These are phyloP conservation scores for Hyperoplus lanceolatus DNA, from an alignment of 2,797 vertebrate genomes.

Conservation along the genomic window DNA sequence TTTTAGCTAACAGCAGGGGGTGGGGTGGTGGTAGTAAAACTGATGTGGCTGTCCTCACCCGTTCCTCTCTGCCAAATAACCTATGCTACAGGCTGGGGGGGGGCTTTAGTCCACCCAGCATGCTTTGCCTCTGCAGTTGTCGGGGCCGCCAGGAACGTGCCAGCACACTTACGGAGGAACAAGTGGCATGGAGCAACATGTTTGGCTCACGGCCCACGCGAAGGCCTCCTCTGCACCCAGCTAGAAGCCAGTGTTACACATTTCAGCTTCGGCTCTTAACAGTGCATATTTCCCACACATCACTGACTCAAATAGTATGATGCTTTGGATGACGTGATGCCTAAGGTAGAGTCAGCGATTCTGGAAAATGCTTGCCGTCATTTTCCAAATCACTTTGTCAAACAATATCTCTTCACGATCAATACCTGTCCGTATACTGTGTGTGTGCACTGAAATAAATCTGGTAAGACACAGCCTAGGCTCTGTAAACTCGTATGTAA, in stretches of 20 bases:
- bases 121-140: conserved; percentile 57
- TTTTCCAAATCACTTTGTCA: no score
- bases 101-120: conserved; percentile 57
- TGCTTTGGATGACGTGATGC: not conserved
- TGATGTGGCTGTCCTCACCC: conserved; percentile 62
- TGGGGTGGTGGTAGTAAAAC: conserved; percentile 62
- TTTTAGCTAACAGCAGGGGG: conserved; percentile 70
- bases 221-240: conserved; percentile 11
- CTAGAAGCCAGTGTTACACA: not conserved
- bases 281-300: not conserved
- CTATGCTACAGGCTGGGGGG: conserved; percentile 37
- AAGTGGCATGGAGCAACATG: conserved; percentile 48
- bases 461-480: no score
- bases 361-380: no score
- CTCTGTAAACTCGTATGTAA: no score
- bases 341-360: no score
- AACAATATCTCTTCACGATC: no score
- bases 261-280: not conserved
- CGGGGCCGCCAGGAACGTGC: conserved; percentile 68
- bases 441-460: no score
- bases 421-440: no score
- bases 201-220: conserved; percentile 28
- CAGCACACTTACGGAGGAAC: conserved; percentile 46
- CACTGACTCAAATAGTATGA: not conserved
- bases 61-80: conserved; percentile 56